Base-by-base conservation (phyloP, 2,888 invertebrate genomes). In the Antheraea yamamai region DNA sequence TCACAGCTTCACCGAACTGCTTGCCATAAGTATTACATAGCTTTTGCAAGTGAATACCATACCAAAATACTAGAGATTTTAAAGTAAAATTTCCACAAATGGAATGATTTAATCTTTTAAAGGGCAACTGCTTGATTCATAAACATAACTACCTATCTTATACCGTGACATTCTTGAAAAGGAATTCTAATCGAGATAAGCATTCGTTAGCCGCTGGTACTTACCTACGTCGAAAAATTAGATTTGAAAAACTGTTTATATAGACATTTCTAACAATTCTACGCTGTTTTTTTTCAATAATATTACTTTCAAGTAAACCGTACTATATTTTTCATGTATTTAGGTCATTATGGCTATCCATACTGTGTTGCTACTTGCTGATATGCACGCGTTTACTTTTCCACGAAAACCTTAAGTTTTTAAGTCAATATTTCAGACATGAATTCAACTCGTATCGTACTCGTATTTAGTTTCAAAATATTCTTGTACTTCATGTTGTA, bases 171-270 rank as follows among this genome's bases (percentile, higher is more conserved):
- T 72, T 75, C 72, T 75, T 30, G 61, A 72, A 61, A 75, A 75
- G 74, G 74, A 47, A 75, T 75, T 75, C 55, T 61, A 75, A 75
- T 75, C 74, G 61, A 75, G 74, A 75, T 75, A 75, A 75, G 47
- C 14, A 55, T 61, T 35, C 16, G 70, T 39, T 61, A 39, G 47
- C 39, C 35, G 47, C 23, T 26, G 51, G 30, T 39, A 58, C 47
- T 30, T 47, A 10, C 20, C 26, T 72, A 30, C 61, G 61, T 39
- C 72, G 72, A 47, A 51, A 72, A 75, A 72, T 35, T 39, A 47
- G 30, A n/a, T 58, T 61, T 75, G 72, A 51, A 26, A 47, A 20
- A 70, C 8, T 39, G n/a, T n/a, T 51, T 12, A 30, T 52, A 51
- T 35, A 58, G n/a, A 58, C 55, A 26, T 55, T 55, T 52, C 20